Base-by-base conservation (phyloP, 2,113 vertebrate genomes). In the Cyanoderma ruficeps region DNA sequence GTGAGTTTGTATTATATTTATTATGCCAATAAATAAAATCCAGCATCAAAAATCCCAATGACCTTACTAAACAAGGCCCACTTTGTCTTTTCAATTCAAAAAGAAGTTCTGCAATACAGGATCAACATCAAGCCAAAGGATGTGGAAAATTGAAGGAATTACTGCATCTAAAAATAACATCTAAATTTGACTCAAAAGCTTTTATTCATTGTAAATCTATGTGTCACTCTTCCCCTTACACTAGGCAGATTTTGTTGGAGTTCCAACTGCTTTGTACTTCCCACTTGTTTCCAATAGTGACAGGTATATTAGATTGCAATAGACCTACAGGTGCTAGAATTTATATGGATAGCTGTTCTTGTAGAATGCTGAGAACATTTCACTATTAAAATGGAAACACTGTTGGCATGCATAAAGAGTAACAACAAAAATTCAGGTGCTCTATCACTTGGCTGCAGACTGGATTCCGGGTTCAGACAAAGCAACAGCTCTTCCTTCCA, bases 181-280 rank as follows among this genome's bases (percentile, higher is more conserved):
- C 93, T 76, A 80, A 61, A 88, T 77, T 74, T 90, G 47, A 77
- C 64, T 88, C 82, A 87, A 83, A 90, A 81, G 67, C 46, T 42
- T 77, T 88, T 81, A 93, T 95, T 95, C 79, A 90, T 47, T 61
- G 64, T 55, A 85, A 80, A 90, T 83, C 70, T 28, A 28, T 79
- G 63, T 0, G 1, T 56, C 71, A 80, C 30, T 71, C 47, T 65
- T 90, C 63, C 59, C 39, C 27, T 9, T 55, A 47, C 63, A 63
- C 5, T 6, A 74, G 33, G 50, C 7, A 2, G 17, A 93, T 49
- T 90, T 93, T 80, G 67, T 41, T 5, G 1, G 39, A 63, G 80
- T 93, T 83, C 42, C 63, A 85, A 76, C 14, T 1, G 0, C 76
- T 90, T 74, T 4, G 27, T 47, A 70, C 35, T 70, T 90, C 33